A percentile compares a stretch with the other conserved stretches of the same genome.
phyloP scores from a whole-genome alignment of 1,140 invertebrate species.

The Polypedilum vanderplanki region DNA sequence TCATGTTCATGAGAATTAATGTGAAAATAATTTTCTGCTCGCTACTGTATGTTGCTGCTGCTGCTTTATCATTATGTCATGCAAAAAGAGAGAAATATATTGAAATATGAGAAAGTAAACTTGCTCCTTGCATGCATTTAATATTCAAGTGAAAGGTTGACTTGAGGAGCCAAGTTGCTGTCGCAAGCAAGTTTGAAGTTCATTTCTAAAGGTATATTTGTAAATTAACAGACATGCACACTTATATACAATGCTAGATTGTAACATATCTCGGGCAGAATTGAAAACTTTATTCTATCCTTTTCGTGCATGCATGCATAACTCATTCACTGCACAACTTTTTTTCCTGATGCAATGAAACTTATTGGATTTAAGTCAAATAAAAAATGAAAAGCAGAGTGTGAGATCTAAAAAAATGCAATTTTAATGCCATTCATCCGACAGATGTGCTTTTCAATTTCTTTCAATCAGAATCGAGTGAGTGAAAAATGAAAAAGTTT shows the following conservation, averaged over 20 bases:
- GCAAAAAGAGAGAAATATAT: not conserved
- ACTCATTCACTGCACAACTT: too few relatives aligned
- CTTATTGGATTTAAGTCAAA: not conserved
- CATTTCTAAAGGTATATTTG: not conserved
- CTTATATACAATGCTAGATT: too few relatives aligned
- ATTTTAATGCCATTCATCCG: not conserved
- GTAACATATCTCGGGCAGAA: too few relatives aligned
- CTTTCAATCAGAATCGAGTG: too few relatives aligned
- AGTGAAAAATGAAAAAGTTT: not conserved
- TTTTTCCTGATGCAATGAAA: too few relatives aligned
- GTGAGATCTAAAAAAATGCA: not conserved
- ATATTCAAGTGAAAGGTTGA: too few relatives aligned
- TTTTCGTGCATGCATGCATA: too few relatives aligned
- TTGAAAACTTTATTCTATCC: too few relatives aligned
- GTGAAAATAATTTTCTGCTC: not conserved
- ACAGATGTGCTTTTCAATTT: not conserved
- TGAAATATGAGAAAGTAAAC: slow-evolving; percentile 2
- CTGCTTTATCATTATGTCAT: not conserved
- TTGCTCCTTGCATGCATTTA: not conserved
- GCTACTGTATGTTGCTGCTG: not conserved
- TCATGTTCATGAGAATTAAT: not conserved
- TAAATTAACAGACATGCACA: slow-evolving; percentile 1
- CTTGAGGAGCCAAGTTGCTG: not conserved
- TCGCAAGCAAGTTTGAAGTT: not conserved
- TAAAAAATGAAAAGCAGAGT: not conserved